These are phyloP conservation scores for Osedax frankpressi DNA, from an alignment of 2,888 invertebrate genomes.

Conservation along the genomic window DNA sequence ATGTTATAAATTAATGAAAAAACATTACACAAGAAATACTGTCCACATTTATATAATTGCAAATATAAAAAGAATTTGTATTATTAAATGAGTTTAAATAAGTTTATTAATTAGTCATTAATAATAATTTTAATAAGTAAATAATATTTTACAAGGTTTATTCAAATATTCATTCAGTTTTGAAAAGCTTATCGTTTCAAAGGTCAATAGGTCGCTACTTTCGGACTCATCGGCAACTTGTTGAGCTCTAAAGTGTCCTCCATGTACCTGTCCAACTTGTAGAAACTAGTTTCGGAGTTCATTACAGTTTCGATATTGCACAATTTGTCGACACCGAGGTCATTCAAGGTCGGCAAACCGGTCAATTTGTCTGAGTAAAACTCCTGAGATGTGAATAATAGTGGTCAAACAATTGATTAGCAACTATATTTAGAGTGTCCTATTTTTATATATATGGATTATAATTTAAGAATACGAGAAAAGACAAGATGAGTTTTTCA, in stretches of 20 bases:
- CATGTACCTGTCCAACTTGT: neutral
- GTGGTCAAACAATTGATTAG: neutral
- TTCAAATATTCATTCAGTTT: too few relatives aligned
- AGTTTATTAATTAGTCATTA: too few relatives aligned
- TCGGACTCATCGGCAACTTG: neutral
- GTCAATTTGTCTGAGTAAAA: slow-evolving; percentile 59
- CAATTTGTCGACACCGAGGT: slow-evolving; percentile 60
- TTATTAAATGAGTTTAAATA: too few relatives aligned
- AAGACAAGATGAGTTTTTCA: too few relatives aligned
- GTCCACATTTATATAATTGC: too few relatives aligned
- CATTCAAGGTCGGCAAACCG: slow-evolving; percentile 62
- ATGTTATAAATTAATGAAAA: too few relatives aligned
- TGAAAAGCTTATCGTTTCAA: too few relatives aligned
- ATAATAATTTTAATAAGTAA: too few relatives aligned
- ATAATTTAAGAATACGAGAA: neutral
- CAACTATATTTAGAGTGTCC: neutral
- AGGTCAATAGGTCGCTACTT: too few relatives aligned
- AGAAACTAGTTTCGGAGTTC: neutral
- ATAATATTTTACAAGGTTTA: too few relatives aligned
- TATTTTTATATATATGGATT: neutral
- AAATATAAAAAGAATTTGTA: too few relatives aligned
- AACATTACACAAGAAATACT: too few relatives aligned
- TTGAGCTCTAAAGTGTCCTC: neutral
- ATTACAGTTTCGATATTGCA: neutral
- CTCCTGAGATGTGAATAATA: slow-evolving; percentile 58